phyloP scores from a whole-genome alignment of 2,797 vertebrate species.

The Trichosurus vulpecula region DNA sequence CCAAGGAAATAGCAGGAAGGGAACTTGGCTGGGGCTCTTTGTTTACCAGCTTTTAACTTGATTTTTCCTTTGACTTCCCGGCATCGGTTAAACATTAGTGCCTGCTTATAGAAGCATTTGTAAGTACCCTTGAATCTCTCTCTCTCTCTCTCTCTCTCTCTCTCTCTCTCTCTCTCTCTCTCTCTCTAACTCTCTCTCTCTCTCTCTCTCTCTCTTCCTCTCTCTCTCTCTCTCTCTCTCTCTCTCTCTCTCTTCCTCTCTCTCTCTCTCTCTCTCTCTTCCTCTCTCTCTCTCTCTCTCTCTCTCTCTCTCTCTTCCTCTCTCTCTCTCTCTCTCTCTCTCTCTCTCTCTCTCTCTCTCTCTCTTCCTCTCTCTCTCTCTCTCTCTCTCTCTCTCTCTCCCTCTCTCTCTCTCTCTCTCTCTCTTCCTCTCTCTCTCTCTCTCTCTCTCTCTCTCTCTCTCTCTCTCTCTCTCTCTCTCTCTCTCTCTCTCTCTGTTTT shows the following conservation, averaged over 20 bases:
- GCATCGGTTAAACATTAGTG: conserved; percentile 35
- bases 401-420: neutral
- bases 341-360: too few species aligned
- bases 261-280: too few species aligned
- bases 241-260: neutral
- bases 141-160: neutral
- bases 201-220: too few species aligned
- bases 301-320: too few species aligned
- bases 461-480: too few species aligned
- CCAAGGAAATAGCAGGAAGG: neutral
- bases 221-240: too few species aligned
- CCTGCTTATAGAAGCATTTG: conserved; percentile 19
- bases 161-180: neutral
- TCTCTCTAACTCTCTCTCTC: too few species aligned
- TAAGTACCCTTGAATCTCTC: neutral
- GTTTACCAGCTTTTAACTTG: neutral
- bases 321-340: too few species aligned
- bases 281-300: neutral
- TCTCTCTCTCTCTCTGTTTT: too few species aligned
- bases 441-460: neutral
- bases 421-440: too few species aligned
- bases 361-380: neutral
- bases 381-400: neutral
- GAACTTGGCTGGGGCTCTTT: neutral
- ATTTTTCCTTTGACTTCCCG: conserved; percentile 23